Evolutionary conservation across 1,140 invertebrate species (phyloP), one percentile per base, ranked within the genome.

Genomic region (Tetramorium parvispinum): DNA sequence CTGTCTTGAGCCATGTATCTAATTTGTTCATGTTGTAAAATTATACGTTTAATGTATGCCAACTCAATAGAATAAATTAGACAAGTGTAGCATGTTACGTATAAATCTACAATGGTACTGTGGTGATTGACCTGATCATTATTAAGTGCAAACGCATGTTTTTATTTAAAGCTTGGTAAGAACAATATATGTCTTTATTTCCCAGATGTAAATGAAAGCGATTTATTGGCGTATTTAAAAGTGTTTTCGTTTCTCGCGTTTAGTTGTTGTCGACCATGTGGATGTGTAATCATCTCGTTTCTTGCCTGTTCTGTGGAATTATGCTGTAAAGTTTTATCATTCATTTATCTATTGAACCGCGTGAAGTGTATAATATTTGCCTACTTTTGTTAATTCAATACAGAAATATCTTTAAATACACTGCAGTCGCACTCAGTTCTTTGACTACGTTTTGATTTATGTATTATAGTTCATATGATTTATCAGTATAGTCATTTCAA

Each of bases 131-230:
- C 21, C 21, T 78, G 43, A 65, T 65, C 27, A 46, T 46, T 77
- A 77, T 37, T 55, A 76, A 59, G 21, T 16, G 21, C 13, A 76
- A 32, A 79, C 76, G 76, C 76, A 79, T 79, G 76, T 66, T 65
- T 78, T 55, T 49, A 51, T 46, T 49, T 66, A 43, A 79, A 79
- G 61, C 27, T 65, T 79, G 7, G 59, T 66, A 51, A 65, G 27
- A 76, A 43, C 13, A 76, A 65, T 78, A 3, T 43, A n/a, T 46
- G 13, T 66, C 6, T 51, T 18, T 2, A 46, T 46, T 4, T 55
- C 40, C 27, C 59, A 51, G 6, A 51, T 63, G 10, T 11, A 65
- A 78, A 63, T 63, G 8, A 21, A 18, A 76, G 16, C 21, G 37
- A 59, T 59, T 76, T 59, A 76, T 76, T 76, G 53, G 3, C 37